These are phyloP conservation scores for Urosaurus nigricauda DNA, from an alignment of 2,797 vertebrate species.

Conservation along the genomic window DNA sequence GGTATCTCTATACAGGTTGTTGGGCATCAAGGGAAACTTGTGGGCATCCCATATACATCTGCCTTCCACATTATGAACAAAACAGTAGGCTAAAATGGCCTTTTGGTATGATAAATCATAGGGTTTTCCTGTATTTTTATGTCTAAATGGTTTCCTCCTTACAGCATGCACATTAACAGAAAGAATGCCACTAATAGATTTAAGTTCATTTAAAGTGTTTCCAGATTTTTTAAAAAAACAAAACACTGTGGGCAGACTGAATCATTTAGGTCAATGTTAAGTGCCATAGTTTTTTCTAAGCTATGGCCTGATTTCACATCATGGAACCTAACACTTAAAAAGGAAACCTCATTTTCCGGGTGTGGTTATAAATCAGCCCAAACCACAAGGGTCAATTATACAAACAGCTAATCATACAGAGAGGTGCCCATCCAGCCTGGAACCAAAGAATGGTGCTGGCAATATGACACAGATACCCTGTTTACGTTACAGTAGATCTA, in stretches of 20 bases:
- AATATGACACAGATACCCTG: not conserved
- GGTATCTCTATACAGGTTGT: too few species aligned
- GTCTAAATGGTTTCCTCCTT: not conserved
- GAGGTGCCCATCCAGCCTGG: not conserved
- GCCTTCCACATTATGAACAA: not conserved
- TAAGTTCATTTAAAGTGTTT: conserved; percentile 1
- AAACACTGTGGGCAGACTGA: not conserved
- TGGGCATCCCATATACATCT: too few species aligned
- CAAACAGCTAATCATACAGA: conserved; percentile 6
- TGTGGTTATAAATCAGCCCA: not conserved
- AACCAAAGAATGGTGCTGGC: not conserved
- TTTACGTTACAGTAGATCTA: not conserved
- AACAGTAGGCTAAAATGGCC: not conserved
- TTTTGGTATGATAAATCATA: not conserved
- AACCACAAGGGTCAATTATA: not conserved
- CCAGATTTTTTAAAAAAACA: not conserved
- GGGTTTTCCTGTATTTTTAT: not conserved
- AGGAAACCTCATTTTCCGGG: conserved; percentile 17
- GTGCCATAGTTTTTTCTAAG: not conserved
- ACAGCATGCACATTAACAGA: not conserved
- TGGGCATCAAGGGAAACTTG: too few species aligned
- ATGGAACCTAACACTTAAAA: not conserved
- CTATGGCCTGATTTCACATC: not conserved
- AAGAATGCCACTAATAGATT: not conserved
- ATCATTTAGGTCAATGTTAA: conserved; percentile 12